Evolutionary conservation across 1,140 invertebrate species (phyloP).

Genomic region (Battus philenor): DNA sequence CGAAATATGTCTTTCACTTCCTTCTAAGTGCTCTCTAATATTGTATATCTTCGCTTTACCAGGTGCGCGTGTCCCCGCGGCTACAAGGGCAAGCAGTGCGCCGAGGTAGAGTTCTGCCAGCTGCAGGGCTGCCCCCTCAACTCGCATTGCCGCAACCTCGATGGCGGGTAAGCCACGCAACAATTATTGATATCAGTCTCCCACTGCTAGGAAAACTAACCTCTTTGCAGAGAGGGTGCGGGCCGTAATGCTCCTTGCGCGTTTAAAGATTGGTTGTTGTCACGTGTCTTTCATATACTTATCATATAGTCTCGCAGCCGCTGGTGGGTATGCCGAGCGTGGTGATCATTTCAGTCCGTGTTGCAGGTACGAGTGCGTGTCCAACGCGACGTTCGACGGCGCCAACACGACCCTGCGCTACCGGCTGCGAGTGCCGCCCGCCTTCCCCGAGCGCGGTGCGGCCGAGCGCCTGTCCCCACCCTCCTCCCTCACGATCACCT

Average conservation of each 20-base stretch:
- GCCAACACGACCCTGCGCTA: slow-evolving; percentile 78
- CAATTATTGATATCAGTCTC: no score
- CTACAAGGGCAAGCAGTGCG: slow-evolving; percentile 94
- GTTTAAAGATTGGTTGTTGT: no score
- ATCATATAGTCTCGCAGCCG: slow-evolving; percentile 91
- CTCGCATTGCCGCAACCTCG: slow-evolving; percentile 90
- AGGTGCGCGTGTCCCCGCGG: slow-evolving; percentile 90
- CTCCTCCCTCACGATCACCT: slow-evolving; percentile 54
- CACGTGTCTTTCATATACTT: no score
- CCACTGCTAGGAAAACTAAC: no score
- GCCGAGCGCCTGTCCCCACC: slow-evolving; percentile 38
- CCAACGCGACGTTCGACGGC: slow-evolving; percentile 91
- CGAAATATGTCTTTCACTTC: no score
- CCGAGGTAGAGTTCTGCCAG: slow-evolving; percentile 94
- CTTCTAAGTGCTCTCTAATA: no score
- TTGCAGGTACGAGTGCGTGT: slow-evolving; percentile 88
- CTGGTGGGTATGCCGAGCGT: slow-evolving; percentile 86
- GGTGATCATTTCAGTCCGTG: not conserved
- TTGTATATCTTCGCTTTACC: no score
- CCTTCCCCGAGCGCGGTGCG: slow-evolving; percentile 27
- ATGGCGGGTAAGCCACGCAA: slow-evolving; percentile 84
- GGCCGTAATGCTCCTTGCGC: no score
- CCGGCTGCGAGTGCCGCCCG: slow-evolving; percentile 52
- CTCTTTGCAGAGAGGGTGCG: no score
- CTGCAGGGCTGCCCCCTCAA: slow-evolving; percentile 87